Percentiles rank a stretch among this genome's conserved stretches.
These are phyloP conservation scores for Neodiprion fabricii DNA, from an alignment of 1,140 invertebrate species.

Conservation along the genomic window DNA sequence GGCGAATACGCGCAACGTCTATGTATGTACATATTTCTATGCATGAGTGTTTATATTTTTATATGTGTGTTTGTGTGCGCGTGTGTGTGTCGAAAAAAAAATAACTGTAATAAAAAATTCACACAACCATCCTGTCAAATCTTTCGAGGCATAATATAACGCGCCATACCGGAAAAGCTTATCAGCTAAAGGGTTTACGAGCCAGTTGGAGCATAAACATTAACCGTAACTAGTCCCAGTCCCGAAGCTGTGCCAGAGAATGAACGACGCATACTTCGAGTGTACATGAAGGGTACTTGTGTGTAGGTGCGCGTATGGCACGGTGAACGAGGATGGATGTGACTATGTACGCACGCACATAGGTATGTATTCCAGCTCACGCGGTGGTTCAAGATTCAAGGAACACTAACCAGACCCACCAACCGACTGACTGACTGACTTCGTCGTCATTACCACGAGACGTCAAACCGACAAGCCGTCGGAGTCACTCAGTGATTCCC, in stretches of 20 bases:
- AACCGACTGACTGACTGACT: conserved; percentile 29
- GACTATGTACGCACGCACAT: neutral
- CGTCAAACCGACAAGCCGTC: neutral
- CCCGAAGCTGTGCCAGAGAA: conserved; percentile 16
- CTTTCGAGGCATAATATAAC: neutral
- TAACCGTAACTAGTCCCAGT: conserved; percentile 17
- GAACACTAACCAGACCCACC: conserved; percentile 52
- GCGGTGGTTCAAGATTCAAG: conserved; percentile 17
- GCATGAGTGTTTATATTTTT: no score
- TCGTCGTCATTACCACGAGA: neutral
- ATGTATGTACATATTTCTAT: no score
- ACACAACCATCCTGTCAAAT: no score
- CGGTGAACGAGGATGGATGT: neutral
- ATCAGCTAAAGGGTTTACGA: conserved; percentile 40
- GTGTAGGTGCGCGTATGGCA: neutral
- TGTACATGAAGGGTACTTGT: neutral
- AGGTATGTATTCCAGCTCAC: neutral
- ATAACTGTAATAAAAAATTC: no score
- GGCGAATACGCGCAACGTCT: no score
- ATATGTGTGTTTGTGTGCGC: no score
- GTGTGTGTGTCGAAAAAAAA: no score
- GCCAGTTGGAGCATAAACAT: conserved; percentile 49
- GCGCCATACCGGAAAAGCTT: conserved; percentile 45
- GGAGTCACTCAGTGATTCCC: conserved; percentile 1
- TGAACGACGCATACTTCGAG: neutral